These are phyloP conservation scores for Gymnothorax reevesii DNA, from an alignment of 2,797 vertebrate species.

Conservation along the genomic window DNA sequence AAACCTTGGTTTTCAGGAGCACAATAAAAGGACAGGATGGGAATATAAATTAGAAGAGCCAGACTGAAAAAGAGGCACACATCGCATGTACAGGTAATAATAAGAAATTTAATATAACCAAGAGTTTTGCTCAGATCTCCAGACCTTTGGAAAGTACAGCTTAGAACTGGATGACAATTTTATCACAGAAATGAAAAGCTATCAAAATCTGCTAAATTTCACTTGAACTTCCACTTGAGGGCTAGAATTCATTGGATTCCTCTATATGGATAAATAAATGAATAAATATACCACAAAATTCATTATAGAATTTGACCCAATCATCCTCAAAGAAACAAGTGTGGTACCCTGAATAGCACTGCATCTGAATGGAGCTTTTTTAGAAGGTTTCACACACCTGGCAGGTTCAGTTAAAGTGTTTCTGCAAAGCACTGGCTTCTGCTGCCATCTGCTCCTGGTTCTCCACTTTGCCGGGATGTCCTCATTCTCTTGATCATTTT, in stretches of 20 bases:
- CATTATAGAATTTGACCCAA: neutral
- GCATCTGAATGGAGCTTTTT: neutral
- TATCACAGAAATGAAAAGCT: neutral
- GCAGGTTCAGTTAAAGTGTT: constrained; percentile 66
- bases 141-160: constrained; percentile 10
- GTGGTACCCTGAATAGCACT: neutral
- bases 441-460: constrained; percentile 82
- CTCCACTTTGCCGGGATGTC: constrained; percentile 74
- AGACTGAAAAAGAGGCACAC: constrained; percentile 9
- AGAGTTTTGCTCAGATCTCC: constrained; percentile 11
- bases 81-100: neutral
- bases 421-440: constrained; percentile 72
- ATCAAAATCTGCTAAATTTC: neutral
- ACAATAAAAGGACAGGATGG: constrained; percentile 20
- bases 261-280: constrained; percentile 6
- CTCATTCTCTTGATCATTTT: constrained; percentile 70
- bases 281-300: neutral
- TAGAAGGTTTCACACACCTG: constrained; percentile 32
- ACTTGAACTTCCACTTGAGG: neutral
- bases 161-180: neutral
- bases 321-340: neutral
- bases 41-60: constrained; percentile 20
- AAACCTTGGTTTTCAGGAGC: constrained; percentile 16
- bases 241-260: neutral
- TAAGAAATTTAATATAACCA: constrained; percentile 25